Conservation (phyloP, 2,113 vertebrate species). For the Butastur rufipennis region DNA sequence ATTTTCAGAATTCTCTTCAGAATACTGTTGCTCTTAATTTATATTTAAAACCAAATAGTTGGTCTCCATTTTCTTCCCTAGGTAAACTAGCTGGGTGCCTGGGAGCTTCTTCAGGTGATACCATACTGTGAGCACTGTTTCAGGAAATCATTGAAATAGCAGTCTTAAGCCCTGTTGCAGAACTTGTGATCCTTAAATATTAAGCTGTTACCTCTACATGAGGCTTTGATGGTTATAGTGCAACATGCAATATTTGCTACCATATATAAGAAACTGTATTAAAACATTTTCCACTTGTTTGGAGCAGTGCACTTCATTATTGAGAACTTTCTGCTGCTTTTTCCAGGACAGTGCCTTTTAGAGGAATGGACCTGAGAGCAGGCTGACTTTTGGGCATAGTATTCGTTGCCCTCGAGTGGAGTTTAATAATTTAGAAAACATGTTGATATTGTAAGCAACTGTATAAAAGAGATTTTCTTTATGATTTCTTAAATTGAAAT, state of each 20-base stretch:
- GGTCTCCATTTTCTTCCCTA: neutral
- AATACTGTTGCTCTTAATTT: neutral
- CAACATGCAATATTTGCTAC: neutral
- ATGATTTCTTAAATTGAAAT: neutral
- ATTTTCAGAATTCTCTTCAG: neutral
- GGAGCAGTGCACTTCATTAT: neutral
- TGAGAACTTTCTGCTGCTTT: neutral
- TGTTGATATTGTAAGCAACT: neutral
- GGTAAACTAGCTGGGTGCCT: neutral
- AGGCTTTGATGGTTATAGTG: neutral
- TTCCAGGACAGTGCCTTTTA: neutral
- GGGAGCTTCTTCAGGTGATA: neutral
- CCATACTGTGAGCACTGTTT: neutral
- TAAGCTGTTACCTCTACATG: neutral
- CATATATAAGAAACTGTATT: neutral
- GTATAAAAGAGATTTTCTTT: neutral
- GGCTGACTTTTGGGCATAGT: neutral
- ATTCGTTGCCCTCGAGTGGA: neutral
- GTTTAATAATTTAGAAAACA: neutral
- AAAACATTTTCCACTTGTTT: neutral
- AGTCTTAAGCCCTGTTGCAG: neutral
- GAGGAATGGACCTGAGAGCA: neutral
- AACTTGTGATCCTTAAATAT: constrained; percentile 2
- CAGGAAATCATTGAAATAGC: constrained; percentile 26
- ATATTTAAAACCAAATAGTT: neutral